A percentile compares a stretch with the other conserved stretches of the same genome.
Evolutionary conservation across 1,140 invertebrate species (phyloP).

Genomic region (Samia ricini): DNA sequence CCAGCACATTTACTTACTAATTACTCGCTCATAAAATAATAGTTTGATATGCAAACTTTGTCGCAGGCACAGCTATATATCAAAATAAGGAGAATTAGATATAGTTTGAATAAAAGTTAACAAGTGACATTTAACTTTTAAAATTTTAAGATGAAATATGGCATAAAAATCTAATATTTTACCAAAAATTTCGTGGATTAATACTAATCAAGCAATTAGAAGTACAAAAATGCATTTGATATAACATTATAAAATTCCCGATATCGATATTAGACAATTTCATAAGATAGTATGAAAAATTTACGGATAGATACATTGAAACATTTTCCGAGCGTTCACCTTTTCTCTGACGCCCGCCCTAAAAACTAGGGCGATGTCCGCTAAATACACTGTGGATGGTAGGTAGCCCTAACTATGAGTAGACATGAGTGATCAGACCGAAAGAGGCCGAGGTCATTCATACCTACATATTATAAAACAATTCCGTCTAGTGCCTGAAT

Average conservation of each 20-base stretch:
- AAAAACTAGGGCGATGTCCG: conserved; percentile 27
- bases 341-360: conserved; percentile 9
- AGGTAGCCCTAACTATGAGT: conserved; percentile 23
- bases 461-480: conserved; percentile 11
- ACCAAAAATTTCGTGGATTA: too few relatives aligned
- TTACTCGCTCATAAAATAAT: too few relatives aligned
- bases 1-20: too few relatives aligned
- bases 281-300: conserved; percentile 4
- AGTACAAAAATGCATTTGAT: too few relatives aligned
- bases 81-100: too few relatives aligned
- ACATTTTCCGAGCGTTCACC: conserved; percentile 19
- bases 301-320: conserved; percentile 20
- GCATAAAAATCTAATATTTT: too few relatives aligned
- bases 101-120: too few relatives aligned
- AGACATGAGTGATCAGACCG: conserved; percentile 30
- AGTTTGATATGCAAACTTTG: too few relatives aligned
- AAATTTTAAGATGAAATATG: too few relatives aligned
- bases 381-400: conserved; percentile 14
- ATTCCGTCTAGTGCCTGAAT: conserved; percentile 4
- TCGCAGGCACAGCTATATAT: too few relatives aligned
- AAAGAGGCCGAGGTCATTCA: conserved; percentile 21
- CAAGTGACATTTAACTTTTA: too few relatives aligned
- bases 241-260: not conserved
- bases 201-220: too few relatives aligned
- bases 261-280: not conserved